phyloP scores from a whole-genome alignment of 2,888 invertebrate genomes.

The Lasioglossum leucozonium region DNA sequence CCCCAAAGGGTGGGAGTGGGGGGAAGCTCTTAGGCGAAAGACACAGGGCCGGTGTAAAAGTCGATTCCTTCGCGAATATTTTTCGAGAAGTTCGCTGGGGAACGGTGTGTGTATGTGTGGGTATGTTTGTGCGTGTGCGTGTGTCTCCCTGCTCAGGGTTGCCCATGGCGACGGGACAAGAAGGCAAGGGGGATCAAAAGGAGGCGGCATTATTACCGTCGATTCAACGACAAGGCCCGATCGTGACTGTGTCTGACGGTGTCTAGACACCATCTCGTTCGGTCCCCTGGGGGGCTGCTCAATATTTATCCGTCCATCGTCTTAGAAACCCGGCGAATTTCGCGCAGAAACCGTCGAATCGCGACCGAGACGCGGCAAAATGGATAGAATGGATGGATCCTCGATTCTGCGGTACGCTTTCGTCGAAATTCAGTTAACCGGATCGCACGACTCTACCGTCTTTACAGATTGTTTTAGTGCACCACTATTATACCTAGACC shows the following conservation, averaged over 20 bases:
- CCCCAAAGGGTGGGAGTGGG: not conserved
- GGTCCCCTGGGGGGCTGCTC: constrained; percentile 48
- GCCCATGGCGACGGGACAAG: constrained; percentile 32
- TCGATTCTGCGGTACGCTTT: no score
- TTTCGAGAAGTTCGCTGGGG: constrained; percentile 2
- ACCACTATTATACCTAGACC: no score
- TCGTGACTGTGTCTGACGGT: constrained; percentile 62
- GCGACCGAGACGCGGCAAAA: no score
- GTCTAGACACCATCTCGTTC: constrained; percentile 66
- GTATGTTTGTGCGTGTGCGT: no score
- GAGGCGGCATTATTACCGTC: constrained; percentile 65
- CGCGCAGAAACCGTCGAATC: constrained; percentile 8
- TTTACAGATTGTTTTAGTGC: no score
- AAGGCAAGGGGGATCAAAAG: constrained; percentile 24
- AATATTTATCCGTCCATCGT: constrained; percentile 56
- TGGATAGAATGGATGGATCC: no score
- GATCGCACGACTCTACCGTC: no score
- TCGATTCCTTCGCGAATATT: constrained; percentile 3
- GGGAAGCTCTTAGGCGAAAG: not conserved
- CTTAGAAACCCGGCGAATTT: constrained; percentile 32
- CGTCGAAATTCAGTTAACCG: no score
- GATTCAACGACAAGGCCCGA: constrained; percentile 56
- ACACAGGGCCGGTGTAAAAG: not conserved
- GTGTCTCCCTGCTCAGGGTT: constrained; percentile 14
- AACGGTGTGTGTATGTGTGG: no score